Evolutionary conservation across 2,888 invertebrate species (phyloP).

Genomic region (Chloroclysta siterata): DNA sequence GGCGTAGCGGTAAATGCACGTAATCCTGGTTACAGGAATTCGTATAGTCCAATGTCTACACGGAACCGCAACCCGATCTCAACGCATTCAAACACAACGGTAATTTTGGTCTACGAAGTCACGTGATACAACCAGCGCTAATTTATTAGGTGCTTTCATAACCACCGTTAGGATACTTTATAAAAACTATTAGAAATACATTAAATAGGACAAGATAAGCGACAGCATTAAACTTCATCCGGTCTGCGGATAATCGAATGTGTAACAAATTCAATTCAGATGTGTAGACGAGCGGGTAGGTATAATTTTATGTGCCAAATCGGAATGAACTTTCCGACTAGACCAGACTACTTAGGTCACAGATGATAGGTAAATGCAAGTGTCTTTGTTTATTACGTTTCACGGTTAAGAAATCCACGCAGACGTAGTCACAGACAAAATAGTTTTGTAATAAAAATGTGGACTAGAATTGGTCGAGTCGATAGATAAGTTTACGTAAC

Average conservation of each 20-base stretch:
- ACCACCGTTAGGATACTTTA: no score
- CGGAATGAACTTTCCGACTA: no score
- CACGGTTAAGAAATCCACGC: neutral
- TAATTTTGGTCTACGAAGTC: conserved; percentile 8
- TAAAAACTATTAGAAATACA: no score
- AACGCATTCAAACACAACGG: conserved; percentile 20
- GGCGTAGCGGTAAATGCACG: conserved; percentile 29
- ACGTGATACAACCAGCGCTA: neutral
- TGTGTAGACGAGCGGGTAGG: no score
- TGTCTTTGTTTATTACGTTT: no score
- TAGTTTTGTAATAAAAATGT: conserved; percentile 1
- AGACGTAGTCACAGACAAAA: neutral
- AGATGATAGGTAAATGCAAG: no score
- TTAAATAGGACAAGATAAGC: no score
- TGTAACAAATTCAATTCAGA: no score
- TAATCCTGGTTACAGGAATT: conserved; percentile 34
- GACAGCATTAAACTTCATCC: no score
- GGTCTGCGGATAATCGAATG: no score
- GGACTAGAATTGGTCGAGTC: conserved; percentile 46
- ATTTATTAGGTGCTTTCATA: neutral
- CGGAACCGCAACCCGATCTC: conserved; percentile 25
- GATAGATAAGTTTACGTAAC: conserved; percentile 57
- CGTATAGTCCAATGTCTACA: conserved; percentile 26
- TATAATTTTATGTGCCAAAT: no score
- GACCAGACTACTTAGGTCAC: no score